A percentile compares a stretch with the other conserved stretches of the same genome.
Evolutionary conservation across 1,140 invertebrate species (phyloP).

Genomic region (Ditylenchus dipsaci): DNA sequence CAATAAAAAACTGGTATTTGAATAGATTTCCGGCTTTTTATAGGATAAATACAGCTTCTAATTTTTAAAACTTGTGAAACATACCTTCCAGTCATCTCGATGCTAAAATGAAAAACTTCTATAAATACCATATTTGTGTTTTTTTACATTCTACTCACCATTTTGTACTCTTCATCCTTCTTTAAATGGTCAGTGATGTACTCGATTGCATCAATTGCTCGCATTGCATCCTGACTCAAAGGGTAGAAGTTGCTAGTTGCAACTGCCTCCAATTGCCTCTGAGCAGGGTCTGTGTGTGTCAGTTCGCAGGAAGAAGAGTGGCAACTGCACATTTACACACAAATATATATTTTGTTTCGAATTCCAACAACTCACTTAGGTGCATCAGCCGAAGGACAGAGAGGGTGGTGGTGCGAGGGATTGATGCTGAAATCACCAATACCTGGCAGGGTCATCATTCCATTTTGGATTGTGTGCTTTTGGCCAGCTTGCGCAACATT

Average conservation of each 20-base stretch:
- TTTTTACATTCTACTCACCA: constrained; percentile 9
- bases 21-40: too few species aligned
- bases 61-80: background rate
- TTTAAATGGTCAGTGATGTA: constrained; percentile 38
- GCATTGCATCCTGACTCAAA: constrained; percentile 24
- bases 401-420: constrained; percentile 47
- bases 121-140: background rate
- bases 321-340: background rate
- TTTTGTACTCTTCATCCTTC: constrained; percentile 40
- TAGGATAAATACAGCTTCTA: too few species aligned
- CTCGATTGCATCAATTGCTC: constrained; percentile 37
- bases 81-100: constrained; percentile 16
- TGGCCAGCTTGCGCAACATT: constrained; percentile 28
- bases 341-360: background rate
- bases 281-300: background rate
- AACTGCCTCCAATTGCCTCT: constrained; percentile 3
- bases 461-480: constrained; percentile 31
- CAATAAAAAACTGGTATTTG: too few species aligned
- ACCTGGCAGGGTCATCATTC: constrained; percentile 50
- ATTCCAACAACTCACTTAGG: constrained; percentile 15
- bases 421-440: constrained; percentile 49
- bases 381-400: constrained; percentile 48
- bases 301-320: background rate
- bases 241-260: constrained; percentile 23
- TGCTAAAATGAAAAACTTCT: constrained; percentile 1